These are phyloP conservation scores for Rhagoletis pomonella DNA, from an alignment of 1,140 invertebrate genomes.

Conservation along the genomic window DNA sequence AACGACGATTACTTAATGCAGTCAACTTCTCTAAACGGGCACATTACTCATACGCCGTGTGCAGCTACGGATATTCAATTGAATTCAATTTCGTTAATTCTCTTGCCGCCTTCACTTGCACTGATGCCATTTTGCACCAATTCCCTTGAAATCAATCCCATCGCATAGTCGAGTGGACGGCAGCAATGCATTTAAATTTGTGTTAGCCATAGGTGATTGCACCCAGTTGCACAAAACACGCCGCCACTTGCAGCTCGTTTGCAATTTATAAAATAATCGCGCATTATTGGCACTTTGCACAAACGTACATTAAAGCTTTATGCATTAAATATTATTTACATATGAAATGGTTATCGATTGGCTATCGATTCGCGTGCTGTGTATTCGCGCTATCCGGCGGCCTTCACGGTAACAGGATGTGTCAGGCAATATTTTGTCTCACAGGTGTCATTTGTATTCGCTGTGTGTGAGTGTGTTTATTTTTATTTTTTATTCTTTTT, in stretches of 20 bases:
- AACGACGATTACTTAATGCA: not conserved
- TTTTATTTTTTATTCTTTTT: too few relatives aligned
- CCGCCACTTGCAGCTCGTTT: not conserved
- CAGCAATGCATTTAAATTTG: too few relatives aligned
- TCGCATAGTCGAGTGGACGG: too few relatives aligned
- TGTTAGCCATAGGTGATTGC: too few relatives aligned
- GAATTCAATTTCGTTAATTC: not conserved
- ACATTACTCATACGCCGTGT: not conserved
- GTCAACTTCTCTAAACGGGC: too few relatives aligned
- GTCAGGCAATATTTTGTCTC: not conserved
- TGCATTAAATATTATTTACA: not conserved
- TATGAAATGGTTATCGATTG: conserved; percentile 1
- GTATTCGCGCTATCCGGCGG: not conserved
- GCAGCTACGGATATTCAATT: not conserved
- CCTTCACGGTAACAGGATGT: conserved; percentile 20
- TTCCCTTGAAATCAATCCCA: not conserved
- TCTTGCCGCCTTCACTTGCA: not conserved
- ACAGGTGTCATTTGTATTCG: not conserved
- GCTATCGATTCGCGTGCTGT: not conserved
- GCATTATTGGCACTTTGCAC: not conserved
- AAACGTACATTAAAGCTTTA: not conserved
- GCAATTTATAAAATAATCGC: not conserved
- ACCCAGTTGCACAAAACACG: too few relatives aligned
- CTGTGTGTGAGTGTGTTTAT: not conserved
- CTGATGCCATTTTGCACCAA: not conserved